A percentile compares a stretch with the other conserved stretches of the same genome.
phyloP scores from a whole-genome alignment of 2,797 vertebrate genomes.

The Muraenolepis orangiensis region DNA sequence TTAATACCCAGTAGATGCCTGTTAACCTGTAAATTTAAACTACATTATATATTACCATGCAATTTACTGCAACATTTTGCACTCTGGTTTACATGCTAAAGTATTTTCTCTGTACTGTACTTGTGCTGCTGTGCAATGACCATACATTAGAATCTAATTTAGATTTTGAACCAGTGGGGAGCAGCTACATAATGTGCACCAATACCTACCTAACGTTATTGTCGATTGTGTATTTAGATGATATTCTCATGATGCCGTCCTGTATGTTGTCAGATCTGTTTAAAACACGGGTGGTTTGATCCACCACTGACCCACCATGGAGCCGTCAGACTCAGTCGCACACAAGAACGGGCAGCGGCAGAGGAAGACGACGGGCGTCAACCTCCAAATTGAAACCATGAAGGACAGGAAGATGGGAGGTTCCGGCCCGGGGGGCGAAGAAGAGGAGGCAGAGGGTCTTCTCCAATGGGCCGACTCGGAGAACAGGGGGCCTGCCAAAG shows the following conservation, averaged over 20 bases:
- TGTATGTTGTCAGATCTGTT: constrained; percentile 51
- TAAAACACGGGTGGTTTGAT: constrained; percentile 57
- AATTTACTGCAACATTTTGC: too few species aligned
- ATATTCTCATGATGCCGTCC: not conserved
- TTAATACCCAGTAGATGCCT: too few species aligned
- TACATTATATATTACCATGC: too few species aligned
- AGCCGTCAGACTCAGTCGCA: constrained; percentile 50
- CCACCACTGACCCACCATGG: constrained; percentile 64
- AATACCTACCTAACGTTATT: not conserved
- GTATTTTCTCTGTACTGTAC: too few species aligned
- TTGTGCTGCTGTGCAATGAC: too few species aligned
- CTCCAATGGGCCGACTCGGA: constrained; percentile 50
- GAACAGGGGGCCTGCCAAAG: constrained; percentile 25
- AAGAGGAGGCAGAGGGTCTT: constrained; percentile 69
- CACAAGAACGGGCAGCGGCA: constrained; percentile 74
- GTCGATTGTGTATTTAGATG: not conserved
- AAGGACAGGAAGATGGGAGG: constrained; percentile 33
- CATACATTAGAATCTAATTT: too few species aligned
- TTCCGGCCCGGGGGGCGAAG: constrained; percentile 66
- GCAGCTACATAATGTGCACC: too few species aligned
- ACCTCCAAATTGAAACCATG: constrained; percentile 11
- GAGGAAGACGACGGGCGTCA: constrained; percentile 54
- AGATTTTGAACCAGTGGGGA: too few species aligned
- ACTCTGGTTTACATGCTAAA: too few species aligned
- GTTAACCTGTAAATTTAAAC: too few species aligned